Evolutionary conservation across 2,113 vertebrate species (phyloP), one percentile per base, ranked within the genome.

Genomic region (Asarcornis scutulata): DNA sequence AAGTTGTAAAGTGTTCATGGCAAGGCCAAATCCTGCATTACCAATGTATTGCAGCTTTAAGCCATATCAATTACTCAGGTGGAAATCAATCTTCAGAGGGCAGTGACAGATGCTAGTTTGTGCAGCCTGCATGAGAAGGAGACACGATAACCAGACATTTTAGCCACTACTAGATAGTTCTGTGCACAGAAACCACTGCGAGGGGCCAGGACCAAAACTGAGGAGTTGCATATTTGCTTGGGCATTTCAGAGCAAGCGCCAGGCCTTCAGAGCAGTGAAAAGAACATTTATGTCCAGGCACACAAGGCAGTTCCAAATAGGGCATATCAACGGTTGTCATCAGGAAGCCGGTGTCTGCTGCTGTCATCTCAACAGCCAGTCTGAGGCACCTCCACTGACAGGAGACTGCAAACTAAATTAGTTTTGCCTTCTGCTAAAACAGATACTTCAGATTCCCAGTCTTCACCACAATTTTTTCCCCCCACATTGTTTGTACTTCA

Each of bases 1-100:
- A 0, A 26, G 20, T n/a, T 75, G 56, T 27, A 11, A 1, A 52
- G 38, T 4, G 7, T 26, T 34, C 27, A 7, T 6, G 13, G 48
- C 73, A 78, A 86, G 62, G 29, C 13, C 67, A 50, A 81, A 56
- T 60, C 77, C 52, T 36, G 38, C 18, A 46, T 32, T 42, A 64
- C 2, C 31, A 29, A 42, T 17, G 13, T 31, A 44, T 20, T 44
- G 40, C 63, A 76, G 53, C 53, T 78, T 66, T 29, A 72, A 64
- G 74, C 44, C 27, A 63, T 36, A 86, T 11, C 32, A 60, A 48
- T 31, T 48, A 75, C 0, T 48, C 5, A 75, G 88, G 11, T 1
- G 46, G 29, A 77, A 40, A 18, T 42, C 21, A 72, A 21, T 13
- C 77, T 64, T 48, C 52, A 22, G 13, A 72, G 12, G 84, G 7